A percentile compares a stretch with the other conserved stretches of the same genome.
phyloP scores from a whole-genome alignment of 2,113 vertebrate species.

The Anoplopoma fimbria region DNA sequence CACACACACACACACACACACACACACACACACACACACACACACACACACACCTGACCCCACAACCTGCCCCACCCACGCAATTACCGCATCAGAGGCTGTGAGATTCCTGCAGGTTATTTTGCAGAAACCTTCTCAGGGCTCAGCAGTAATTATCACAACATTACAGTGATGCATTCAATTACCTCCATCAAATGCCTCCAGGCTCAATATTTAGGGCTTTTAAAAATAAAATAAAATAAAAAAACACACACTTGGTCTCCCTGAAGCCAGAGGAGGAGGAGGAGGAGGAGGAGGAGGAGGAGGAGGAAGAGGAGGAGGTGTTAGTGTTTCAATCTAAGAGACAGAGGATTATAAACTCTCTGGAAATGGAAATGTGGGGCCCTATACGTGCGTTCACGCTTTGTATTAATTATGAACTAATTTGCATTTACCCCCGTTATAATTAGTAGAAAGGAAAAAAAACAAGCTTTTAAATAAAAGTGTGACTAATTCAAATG shows the following conservation, averaged over 20 bases:
- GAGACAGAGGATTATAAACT: slow-evolving; percentile 70
- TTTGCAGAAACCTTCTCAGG: slow-evolving; percentile 73
- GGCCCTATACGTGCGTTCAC: slow-evolving; percentile 61
- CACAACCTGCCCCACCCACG: slow-evolving; percentile 83
- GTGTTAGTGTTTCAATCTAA: slow-evolving; percentile 69
- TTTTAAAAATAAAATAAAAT: slow-evolving; percentile 31
- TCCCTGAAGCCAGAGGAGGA: slow-evolving; percentile 67
- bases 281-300: slow-evolving; percentile 54
- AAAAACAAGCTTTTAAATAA: slow-evolving; percentile 69
- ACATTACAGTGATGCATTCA: slow-evolving; percentile 78
- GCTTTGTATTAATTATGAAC: slow-evolving; percentile 73
- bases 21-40: slow-evolving; percentile 35
- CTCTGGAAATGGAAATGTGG: slow-evolving; percentile 65
- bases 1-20: slow-evolving; percentile 52
- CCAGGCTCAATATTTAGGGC: slow-evolving; percentile 60
- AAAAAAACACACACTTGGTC: slow-evolving; percentile 36
- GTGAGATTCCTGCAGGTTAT: slow-evolving; percentile 81
- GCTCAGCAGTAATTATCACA: slow-evolving; percentile 78
- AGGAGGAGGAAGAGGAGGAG: slow-evolving; percentile 50
- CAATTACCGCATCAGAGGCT: slow-evolving; percentile 84
- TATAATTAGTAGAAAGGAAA: slow-evolving; percentile 61
- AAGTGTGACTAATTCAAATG: slow-evolving; percentile 71
- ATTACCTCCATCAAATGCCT: slow-evolving; percentile 78
- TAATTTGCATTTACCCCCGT: slow-evolving; percentile 72
- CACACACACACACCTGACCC: slow-evolving; percentile 74